Base-by-base conservation (phyloP, 2,888 invertebrate genomes). In the Pseudococcus viburni region DNA sequence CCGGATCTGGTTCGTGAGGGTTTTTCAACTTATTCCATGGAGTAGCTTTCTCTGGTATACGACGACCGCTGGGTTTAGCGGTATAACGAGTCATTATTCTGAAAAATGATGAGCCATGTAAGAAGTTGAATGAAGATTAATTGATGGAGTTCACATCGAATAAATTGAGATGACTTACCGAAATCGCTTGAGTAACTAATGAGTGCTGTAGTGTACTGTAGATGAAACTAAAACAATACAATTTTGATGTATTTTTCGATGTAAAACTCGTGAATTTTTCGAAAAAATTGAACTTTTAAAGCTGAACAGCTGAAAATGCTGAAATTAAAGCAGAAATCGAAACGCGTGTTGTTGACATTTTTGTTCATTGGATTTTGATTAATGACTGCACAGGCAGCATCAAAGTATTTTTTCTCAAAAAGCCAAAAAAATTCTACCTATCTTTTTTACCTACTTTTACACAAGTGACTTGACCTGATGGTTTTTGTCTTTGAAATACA, bases 51-150 rank as follows among this genome's bases (percentile, higher is more conserved):
- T 95, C 94, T 0, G 95, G 94, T 17, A 94, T 90, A 90, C 94
- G 93, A 91, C 95, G 94, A 91, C 96, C 96, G 4, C 95, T 95
- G 7, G 95, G 92, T 91, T 95, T 96, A 0, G 95, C 95, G 42
- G 96, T 94, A 92, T 94, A 96, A 90, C 96, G 92, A 7, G 95
- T 95, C 96, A 96, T 96, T 90, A 90, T 91, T 42, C 42, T 83
- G 46, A 39, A 83, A 68, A 68, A 11, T 68, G 6, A 68, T 59
- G n/a, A 51, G 12, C 51, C 7, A 59, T 0, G 59, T 59, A n/a
- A n/a, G n/a, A n/a, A 4, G 15, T n/a, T 59, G 59, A 59, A 8
- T 0, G 59, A 5, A 42, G 6, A 42, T 42, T n/a, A n/a, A n/a
- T 42, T 42, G 42, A 42, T 42, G 8, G 9, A 42, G 42, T 8